These are phyloP conservation scores for Daboia siamensis DNA, from an alignment of 2,113 vertebrate species.

Conservation along the genomic window DNA sequence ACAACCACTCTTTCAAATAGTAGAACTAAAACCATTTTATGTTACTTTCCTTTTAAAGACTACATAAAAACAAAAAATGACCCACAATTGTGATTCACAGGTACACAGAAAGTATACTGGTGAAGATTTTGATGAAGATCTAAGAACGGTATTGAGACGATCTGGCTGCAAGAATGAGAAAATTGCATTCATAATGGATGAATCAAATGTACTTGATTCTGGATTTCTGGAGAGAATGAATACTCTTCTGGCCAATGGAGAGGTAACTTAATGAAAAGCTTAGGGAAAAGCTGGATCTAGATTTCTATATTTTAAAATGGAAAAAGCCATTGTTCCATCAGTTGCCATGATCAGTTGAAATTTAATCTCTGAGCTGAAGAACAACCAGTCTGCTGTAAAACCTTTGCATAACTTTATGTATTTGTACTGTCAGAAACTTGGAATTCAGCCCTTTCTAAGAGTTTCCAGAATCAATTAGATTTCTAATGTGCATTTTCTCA, in stretches of 20 bases:
- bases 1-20: not conserved
- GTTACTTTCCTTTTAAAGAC: not conserved
- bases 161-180: constrained; percentile 99
- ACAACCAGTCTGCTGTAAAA: not conserved
- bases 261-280: constrained; percentile 71
- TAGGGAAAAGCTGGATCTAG: not conserved
- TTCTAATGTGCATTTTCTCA: not conserved
- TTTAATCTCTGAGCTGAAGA: not conserved
- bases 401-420: not conserved
- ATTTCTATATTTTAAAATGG: not conserved
- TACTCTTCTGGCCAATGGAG: constrained; percentile 94
- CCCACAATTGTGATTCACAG: constrained; percentile 59
- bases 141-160: constrained; percentile 91
- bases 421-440: not conserved
- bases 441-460: not conserved
- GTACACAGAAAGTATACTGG: constrained; percentile 97
- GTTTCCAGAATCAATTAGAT: not conserved
- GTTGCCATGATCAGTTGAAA: not conserved
- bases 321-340: not conserved
- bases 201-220: constrained; percentile 95
- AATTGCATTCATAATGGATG: constrained; percentile 99
- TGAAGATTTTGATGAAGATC: constrained; percentile 97
- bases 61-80: not conserved
- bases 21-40: not conserved
- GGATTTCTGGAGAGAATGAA: constrained; percentile 99